Conservation (phyloP, 1,140 invertebrate species). For the Brachystomella parvula region DNA sequence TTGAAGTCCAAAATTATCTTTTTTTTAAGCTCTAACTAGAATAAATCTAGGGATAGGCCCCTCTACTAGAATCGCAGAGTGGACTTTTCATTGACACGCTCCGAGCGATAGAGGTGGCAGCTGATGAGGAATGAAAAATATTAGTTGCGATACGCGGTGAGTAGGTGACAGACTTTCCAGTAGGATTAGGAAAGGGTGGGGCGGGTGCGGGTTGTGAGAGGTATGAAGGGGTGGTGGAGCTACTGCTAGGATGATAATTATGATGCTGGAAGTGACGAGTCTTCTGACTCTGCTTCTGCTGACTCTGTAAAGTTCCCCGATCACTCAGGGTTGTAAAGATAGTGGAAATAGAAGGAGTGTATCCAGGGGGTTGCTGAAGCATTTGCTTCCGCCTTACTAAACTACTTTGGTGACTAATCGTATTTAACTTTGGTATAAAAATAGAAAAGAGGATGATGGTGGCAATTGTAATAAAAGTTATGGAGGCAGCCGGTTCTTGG, state of each 20-base stretch:
- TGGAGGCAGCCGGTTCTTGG: conserved; percentile 40
- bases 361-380: conserved; percentile 33
- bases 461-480: conserved; percentile 40
- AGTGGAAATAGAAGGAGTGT: conserved; percentile 37
- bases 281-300: conserved; percentile 19
- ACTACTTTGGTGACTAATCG: conserved; percentile 40
- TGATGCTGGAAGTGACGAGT: conserved; percentile 2
- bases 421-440: conserved; percentile 42
- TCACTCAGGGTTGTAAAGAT: conserved; percentile 39
- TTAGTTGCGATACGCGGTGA: conserved; percentile 33
- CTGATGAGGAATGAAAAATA: conserved; percentile 37
- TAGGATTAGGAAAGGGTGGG: conserved; percentile 21
- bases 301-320: conserved; percentile 36
- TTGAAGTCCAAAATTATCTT: too few relatives aligned
- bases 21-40: too few relatives aligned
- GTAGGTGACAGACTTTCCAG: conserved; percentile 35
- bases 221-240: neutral
- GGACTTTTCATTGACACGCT: conserved; percentile 38
- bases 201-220: conserved; percentile 27
- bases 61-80: conserved; percentile 29
- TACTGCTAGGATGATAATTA: conserved; percentile 8
- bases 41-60: conserved; percentile 38
- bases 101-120: conserved; percentile 34
- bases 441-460: conserved; percentile 40
- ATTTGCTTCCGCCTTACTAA: conserved; percentile 36